Base-by-base conservation (phyloP, 2,888 invertebrate genomes). In the Rhagophthalmus giganteus region DNA sequence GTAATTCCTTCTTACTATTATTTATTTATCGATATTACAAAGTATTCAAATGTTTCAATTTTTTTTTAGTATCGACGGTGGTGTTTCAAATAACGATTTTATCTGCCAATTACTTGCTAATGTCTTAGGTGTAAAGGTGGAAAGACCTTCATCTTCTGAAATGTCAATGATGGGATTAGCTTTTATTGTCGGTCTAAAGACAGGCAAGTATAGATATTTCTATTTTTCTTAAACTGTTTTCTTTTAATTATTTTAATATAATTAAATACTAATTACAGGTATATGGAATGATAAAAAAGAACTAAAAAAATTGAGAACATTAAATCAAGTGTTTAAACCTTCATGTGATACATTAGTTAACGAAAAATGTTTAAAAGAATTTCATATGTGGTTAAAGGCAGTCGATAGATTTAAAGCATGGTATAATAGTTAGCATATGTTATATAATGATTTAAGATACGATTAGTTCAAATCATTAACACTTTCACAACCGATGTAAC, bases 21-120 rank as follows among this genome's bases (percentile, higher is more conserved):
- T 4, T 6, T 5, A n/a, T 2, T 2, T 32, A 10, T 37, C 5
- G 26, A 26, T 11, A 7, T 10, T 20, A 35, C n/a, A 8, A n/a
- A 20, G 20, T 20, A 1, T 12, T 34, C 14, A 10, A 42, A 15
- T 7, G 8, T 38, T 10, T 8, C 9, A 8, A 2, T 24, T 12
- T 32, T 14, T 25, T 25, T 42, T 32, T 73, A 95, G 96, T 66
- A 82, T 94, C 52, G 94, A 96, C 73, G 97, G 97, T 1, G 97
- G 97, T n/a, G 94, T 97, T n/a, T 88, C 94, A 0, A 85, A 85
- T 56, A 97, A 95, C 73, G 86, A 94, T 74, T 97, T 97, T 69
- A 79, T 97, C 30, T 86, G 91, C 62, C 95, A 96, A 72, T 76
- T 91, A 48, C 80, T 97, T 58, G 85, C 95, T 0, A 91, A 96